Evolutionary conservation across 2,113 vertebrate species (phyloP).

Genomic region (Scomber japonicus): DNA sequence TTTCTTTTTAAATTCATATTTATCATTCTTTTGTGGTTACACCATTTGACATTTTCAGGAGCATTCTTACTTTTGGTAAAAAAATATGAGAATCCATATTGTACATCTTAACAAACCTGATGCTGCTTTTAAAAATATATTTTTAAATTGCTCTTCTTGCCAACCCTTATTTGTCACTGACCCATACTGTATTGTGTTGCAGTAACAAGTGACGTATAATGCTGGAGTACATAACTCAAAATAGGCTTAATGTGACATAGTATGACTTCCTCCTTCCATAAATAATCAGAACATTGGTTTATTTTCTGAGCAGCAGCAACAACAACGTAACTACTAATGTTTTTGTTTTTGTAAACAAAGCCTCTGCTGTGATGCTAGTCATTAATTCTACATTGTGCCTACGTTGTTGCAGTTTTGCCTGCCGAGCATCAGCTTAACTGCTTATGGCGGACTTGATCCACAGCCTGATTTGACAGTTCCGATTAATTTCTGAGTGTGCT

Average conservation of each 20-base stretch:
- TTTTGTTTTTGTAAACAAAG: slow-evolving; percentile 40
- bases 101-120: too few relatives aligned
- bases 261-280: not conserved
- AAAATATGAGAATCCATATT: too few relatives aligned
- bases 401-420: slow-evolving; percentile 41
- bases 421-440: slow-evolving; percentile 42
- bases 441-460: slow-evolving; percentile 39
- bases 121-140: too few relatives aligned
- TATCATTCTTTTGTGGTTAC: too few relatives aligned
- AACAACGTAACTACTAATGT: not conserved
- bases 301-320: not conserved
- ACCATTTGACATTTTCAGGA: too few relatives aligned
- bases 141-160: too few relatives aligned
- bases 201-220: too few relatives aligned
- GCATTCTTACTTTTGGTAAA: too few relatives aligned
- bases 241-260: too few relatives aligned
- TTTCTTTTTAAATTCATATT: too few relatives aligned
- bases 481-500: slow-evolving; percentile 29
- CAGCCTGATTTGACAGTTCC: slow-evolving; percentile 20
- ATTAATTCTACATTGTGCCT: slow-evolving; percentile 51
- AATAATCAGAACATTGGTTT: not conserved
- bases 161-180: too few relatives aligned
- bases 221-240: not conserved
- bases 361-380: slow-evolving; percentile 18
- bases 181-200: not conserved